A percentile compares a stretch with the other conserved stretches of the same genome.
These are phyloP conservation scores for Myopa tessellatipennis DNA, from an alignment of 2,888 invertebrate species.

Conservation along the genomic window DNA sequence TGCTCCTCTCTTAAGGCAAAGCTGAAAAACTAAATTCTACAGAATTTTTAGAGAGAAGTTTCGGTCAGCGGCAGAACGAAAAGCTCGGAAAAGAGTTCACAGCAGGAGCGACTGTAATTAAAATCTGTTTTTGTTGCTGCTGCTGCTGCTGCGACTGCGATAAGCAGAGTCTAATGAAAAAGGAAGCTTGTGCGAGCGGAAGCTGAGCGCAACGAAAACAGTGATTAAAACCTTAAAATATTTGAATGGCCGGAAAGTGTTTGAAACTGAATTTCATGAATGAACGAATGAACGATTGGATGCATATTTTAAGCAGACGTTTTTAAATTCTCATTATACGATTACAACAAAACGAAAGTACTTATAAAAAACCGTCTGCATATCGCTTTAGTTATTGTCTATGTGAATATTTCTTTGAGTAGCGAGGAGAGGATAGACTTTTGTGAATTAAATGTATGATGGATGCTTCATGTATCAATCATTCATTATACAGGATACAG, in stretches of 20 bases:
- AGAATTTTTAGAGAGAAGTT: not conserved
- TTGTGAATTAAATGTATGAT: too few species aligned
- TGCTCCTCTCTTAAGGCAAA: not conserved
- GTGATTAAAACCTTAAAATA: not conserved
- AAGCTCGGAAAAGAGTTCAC: not conserved
- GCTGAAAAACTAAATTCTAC: not conserved
- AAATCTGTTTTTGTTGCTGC: slow-evolving; percentile 8
- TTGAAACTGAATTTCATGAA: not conserved
- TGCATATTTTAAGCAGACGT: not conserved
- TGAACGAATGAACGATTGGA: not conserved
- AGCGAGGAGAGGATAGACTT: too few species aligned
- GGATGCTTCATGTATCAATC: too few species aligned
- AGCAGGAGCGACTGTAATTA: not conserved
- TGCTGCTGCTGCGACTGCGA: not conserved
- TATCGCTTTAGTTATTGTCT: too few species aligned
- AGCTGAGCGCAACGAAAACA: slow-evolving; percentile 1
- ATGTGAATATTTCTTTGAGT: too few species aligned
- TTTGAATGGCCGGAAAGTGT: not conserved
- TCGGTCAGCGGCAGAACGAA: not conserved
- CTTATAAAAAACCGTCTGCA: too few species aligned
- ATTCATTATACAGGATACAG: too few species aligned
- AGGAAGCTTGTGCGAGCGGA: not conserved
- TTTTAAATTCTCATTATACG: not conserved
- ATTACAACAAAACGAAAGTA: not conserved
- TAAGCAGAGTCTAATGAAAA: slow-evolving; percentile 1